Conservation (phyloP, 1,140 invertebrate species). For the Nebria ingens region DNA sequence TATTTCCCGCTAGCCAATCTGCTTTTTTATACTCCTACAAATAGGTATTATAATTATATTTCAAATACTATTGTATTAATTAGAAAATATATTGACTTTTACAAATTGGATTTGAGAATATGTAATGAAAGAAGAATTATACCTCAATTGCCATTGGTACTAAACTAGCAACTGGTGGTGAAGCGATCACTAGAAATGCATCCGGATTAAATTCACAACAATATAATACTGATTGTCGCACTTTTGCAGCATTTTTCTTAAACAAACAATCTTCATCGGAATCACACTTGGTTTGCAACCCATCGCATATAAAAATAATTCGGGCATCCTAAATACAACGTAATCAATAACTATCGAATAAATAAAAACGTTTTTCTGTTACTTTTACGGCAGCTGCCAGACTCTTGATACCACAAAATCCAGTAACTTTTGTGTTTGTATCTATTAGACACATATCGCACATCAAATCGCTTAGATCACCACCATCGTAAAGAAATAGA, state of each 20-base stretch:
- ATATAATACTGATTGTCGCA: background rate
- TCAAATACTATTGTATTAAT: too few species aligned
- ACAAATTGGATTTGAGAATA: background rate
- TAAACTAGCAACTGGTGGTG: background rate
- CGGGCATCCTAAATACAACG: background rate
- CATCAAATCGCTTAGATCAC: background rate
- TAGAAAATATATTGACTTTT: background rate
- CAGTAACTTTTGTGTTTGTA: background rate
- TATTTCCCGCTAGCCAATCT: background rate
- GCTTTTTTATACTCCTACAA: background rate
- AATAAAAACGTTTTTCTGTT: background rate
- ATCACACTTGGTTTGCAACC: background rate
- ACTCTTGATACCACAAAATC: background rate
- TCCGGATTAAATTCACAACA: background rate
- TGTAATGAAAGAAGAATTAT: background rate
- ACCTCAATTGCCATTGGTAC: constrained; percentile 2
- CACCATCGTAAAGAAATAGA: background rate
- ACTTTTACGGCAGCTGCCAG: background rate
- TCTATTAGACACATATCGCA: background rate
- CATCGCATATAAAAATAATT: background rate
- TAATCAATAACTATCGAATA: background rate
- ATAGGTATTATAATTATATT: background rate
- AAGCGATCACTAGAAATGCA: background rate
- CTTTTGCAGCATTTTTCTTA: background rate
- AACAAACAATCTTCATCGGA: background rate